Base-by-base conservation (phyloP, 2,888 invertebrate species). In the Thymelicus sylvestris region DNA sequence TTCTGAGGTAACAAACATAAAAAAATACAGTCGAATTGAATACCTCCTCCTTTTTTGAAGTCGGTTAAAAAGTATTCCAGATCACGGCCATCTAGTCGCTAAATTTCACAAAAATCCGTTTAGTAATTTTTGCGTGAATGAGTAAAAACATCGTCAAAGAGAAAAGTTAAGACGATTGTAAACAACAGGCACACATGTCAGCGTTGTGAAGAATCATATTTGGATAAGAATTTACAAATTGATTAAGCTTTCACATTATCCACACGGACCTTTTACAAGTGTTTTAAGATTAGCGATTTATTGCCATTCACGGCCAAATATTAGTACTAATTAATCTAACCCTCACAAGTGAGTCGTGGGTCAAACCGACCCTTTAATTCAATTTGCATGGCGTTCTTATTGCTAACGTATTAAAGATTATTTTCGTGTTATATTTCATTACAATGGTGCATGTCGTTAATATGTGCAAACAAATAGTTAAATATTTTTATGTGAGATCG, bases 401-500 rank as follows among this genome's bases (percentile, higher is more conserved):
- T 62, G 10, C 69, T 12, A 63, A 71, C 60, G 66, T 15, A 68
- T 62, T 78, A 80, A 78, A 78, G 78, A 64, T 72, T 69, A 78
- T 66, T 77, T 69, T 79, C 75, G 77, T 81, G 80, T 79, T 64
- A 62, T 38, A 68, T 60, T 73, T 73, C 71, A 66, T 72, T 65
- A 80, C 80, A 83, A 83, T 82, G 77, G 78, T 74, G 75, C 77
- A 78, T 74, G 83, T 83, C 87, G 88, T 93, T 93, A 93, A 93
- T 93, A 87, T 83, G 82, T 82, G 88, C 91, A 93, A 93, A 93
- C 89, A 93, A 90, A 91, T 82, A 87, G 88, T 93, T 92, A 93
- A 93, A 93, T 88, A 93, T 92, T 92, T 93, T 93, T 93, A 93
- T 88, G 91, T 75, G 85, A 83, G 84, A 88, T 86, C 80, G 85